Percentiles rank a stretch among this genome's conserved stretches.
Evolutionary conservation across 2,797 vertebrate species (phyloP).

Genomic region (Podargus strigoides): DNA sequence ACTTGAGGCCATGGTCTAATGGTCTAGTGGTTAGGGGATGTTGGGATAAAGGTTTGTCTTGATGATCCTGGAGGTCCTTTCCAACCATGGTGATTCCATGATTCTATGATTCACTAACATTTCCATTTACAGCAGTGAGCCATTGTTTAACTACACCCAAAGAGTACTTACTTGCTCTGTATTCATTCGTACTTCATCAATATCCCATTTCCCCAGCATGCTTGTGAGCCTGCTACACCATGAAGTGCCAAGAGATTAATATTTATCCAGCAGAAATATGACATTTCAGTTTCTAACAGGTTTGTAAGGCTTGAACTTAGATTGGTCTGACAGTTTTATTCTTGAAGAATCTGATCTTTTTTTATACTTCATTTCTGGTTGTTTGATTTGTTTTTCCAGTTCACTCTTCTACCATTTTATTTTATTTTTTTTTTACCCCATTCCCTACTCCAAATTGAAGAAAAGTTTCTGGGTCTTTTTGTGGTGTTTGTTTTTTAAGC

Average conservation of each 20-base stretch:
- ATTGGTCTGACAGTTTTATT: not conserved
- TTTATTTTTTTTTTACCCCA: not conserved
- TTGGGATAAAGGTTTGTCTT: too few relatives aligned
- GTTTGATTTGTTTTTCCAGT: not conserved
- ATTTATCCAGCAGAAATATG: not conserved
- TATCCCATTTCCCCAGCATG: not conserved
- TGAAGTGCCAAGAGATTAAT: not conserved
- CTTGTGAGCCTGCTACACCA: not conserved
- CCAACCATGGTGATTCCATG: too few relatives aligned
- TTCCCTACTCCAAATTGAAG: not conserved
- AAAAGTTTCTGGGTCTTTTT: not conserved
- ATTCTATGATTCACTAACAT: too few relatives aligned
- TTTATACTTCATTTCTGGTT: not conserved
- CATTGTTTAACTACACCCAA: not conserved
- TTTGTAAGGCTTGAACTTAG: not conserved
- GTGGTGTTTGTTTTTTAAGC: not conserved
- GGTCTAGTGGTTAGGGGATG: too few relatives aligned
- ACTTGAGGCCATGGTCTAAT: too few relatives aligned
- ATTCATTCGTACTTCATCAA: not conserved
- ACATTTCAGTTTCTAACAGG: not conserved
- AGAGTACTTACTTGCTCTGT: not conserved
- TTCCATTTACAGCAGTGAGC: not conserved
- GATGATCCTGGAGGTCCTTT: too few relatives aligned
- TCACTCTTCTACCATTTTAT: not conserved
- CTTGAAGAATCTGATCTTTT: not conserved